Percentiles rank a stretch among this genome's conserved stretches.
Evolutionary conservation across 92 coral and sea anemone genomes (phyloP).

Genomic region (Ricordea florida): DNA sequence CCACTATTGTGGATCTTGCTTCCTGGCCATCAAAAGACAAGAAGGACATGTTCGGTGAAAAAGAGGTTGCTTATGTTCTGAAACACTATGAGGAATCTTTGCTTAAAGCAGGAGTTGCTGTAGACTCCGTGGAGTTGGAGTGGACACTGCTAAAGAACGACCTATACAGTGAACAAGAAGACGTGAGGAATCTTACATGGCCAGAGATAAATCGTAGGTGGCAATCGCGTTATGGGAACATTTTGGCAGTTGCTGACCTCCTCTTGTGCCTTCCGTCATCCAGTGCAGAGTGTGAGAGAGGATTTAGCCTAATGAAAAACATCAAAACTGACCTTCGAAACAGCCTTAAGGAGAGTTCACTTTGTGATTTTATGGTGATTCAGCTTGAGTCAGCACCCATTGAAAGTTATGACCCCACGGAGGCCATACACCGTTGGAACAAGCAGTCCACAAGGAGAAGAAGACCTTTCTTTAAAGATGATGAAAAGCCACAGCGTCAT

Average conservation of each 20-base stretch:
- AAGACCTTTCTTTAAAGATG: constrained; percentile 11
- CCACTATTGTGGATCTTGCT: constrained; percentile 26
- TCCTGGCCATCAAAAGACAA: constrained; percentile 15
- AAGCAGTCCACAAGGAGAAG: not conserved
- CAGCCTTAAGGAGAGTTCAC: constrained; percentile 1
- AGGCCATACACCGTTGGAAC: constrained; percentile 20
- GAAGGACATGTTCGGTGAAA: constrained; percentile 17
- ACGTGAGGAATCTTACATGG: not conserved
- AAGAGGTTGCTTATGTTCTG: constrained; percentile 1
- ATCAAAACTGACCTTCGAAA: constrained; percentile 19
- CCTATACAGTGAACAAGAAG: constrained; percentile 13
- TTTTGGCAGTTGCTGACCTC: constrained; percentile 33
- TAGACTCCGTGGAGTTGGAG: constrained; percentile 17
- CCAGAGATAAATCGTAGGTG: constrained; percentile 14
- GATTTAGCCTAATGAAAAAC: constrained; percentile 35
- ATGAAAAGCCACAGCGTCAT: not conserved
- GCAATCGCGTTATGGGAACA: not conserved
- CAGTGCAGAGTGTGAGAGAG: constrained; percentile 19
- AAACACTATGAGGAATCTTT: constrained; percentile 23
- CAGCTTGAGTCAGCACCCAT: constrained; percentile 17
- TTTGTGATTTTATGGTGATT: constrained; percentile 22
- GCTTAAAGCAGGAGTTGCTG: constrained; percentile 13
- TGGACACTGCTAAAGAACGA: constrained; percentile 30
- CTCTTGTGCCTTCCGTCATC: constrained; percentile 29
- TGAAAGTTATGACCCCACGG: constrained; percentile 6